Evolutionary conservation across 2,797 vertebrate genomes (phyloP).

Genomic region (Graptemys geographica): DNA sequence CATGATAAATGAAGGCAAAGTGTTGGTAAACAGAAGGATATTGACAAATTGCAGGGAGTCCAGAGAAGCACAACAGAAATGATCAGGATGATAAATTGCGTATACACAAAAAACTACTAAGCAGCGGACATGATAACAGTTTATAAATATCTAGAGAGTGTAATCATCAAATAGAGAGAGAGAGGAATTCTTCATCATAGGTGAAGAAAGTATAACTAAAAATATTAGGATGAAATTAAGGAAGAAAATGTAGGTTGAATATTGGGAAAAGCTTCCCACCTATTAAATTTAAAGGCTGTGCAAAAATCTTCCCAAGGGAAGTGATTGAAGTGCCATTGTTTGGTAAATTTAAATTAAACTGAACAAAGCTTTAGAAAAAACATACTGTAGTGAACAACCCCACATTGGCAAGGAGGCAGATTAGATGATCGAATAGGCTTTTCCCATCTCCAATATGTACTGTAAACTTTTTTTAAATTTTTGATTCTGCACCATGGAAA

Average conservation of each 20-base stretch:
- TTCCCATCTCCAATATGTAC: neutral
- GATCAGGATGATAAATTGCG: neutral
- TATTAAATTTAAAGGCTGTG: neutral
- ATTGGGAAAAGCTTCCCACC: neutral
- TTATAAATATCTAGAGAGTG: neutral
- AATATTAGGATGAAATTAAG: neutral
- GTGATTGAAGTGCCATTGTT: neutral
- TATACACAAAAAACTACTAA: neutral
- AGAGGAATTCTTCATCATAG: neutral
- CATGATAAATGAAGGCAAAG: neutral
- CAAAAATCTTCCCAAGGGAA: neutral
- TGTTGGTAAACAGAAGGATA: neutral
- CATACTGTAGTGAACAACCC: neutral
- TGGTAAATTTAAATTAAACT: neutral
- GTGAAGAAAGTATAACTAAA: neutral
- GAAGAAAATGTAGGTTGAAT: slow-evolving; percentile 10
- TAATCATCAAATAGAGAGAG: neutral
- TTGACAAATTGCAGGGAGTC: neutral
- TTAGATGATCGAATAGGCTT: neutral
- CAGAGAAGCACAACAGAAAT: neutral
- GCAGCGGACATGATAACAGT: neutral
- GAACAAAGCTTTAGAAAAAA: neutral
- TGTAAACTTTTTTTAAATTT: neutral
- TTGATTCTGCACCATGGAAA: neutral
- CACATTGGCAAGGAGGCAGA: neutral